These are phyloP conservation scores for Aspiorhynchus laticeps DNA, from an alignment of 2,113 vertebrate genomes.

Conservation along the genomic window DNA sequence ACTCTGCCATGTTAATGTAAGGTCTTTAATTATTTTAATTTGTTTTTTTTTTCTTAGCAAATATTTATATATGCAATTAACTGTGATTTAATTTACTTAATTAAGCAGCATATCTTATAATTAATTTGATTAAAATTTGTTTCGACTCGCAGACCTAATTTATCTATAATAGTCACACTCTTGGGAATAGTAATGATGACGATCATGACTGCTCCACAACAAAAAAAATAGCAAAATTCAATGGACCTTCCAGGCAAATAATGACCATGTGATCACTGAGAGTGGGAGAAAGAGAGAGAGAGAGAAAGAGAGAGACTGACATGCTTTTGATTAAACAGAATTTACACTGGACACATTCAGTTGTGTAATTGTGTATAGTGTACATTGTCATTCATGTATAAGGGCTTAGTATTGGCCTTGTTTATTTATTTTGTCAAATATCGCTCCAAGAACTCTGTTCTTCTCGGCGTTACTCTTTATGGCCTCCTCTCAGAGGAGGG, in stretches of 20 bases:
- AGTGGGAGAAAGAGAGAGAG: background rate
- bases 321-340: conserved; percentile 43
- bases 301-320: conserved; percentile 8
- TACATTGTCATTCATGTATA: conserved; percentile 52
- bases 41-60: background rate
- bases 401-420: conserved; percentile 48
- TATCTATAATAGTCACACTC: background rate
- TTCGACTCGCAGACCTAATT: conserved; percentile 8
- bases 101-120: background rate
- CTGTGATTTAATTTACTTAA: conserved; percentile 23
- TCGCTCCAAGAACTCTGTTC: conserved; percentile 39
- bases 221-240: background rate
- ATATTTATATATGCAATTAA: background rate
- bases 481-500: conserved; percentile 35
- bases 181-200: background rate
- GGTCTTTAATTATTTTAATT: conserved; percentile 17
- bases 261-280: background rate
- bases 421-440: conserved; percentile 59
- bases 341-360: conserved; percentile 32
- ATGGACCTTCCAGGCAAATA: background rate
- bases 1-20: background rate
- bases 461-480: conserved; percentile 48
- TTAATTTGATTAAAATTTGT: background rate
- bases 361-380: conserved; percentile 44
- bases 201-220: background rate